Conservation (phyloP, 2,113 vertebrate species). For the Salminus brasiliensis region DNA sequence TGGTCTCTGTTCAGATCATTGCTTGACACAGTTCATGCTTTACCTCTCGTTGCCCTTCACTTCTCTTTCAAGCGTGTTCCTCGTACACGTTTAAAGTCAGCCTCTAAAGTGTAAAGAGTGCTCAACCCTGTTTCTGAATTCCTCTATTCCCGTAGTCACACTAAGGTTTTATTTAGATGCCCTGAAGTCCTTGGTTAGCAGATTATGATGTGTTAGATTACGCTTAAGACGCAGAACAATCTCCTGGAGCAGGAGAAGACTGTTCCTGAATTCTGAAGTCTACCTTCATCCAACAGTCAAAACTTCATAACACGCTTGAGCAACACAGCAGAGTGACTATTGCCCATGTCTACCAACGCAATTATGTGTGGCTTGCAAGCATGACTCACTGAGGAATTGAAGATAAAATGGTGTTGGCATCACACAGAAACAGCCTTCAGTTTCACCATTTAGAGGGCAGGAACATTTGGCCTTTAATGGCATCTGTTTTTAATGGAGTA, state of each 20-base stretch:
- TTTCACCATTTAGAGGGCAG: neutral
- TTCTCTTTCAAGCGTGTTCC: slow-evolving; percentile 11
- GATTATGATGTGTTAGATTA: neutral
- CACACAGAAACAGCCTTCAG: neutral
- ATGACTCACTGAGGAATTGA: neutral
- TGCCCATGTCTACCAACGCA: neutral
- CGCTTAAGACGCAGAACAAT: neutral
- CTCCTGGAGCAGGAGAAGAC: neutral
- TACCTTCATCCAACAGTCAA: neutral
- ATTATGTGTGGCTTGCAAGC: no score
- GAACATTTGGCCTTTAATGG: no score
- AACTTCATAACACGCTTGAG: neutral
- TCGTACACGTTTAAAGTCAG: neutral
- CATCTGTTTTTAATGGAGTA: no score
- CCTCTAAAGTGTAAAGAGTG: neutral
- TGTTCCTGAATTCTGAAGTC: no score
- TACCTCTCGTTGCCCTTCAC: slow-evolving; percentile 23
- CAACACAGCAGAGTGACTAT: neutral
- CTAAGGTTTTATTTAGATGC: neutral
- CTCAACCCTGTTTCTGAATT: neutral
- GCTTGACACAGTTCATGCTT: slow-evolving; percentile 14
- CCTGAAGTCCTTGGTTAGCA: neutral
- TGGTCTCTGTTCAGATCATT: slow-evolving; percentile 20
- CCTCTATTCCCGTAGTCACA: neutral
- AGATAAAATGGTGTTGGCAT: neutral